A percentile compares a stretch with the other conserved stretches of the same genome.
Evolutionary conservation across 2,888 invertebrate genomes (phyloP).

Genomic region (Odontocolon sp.): DNA sequence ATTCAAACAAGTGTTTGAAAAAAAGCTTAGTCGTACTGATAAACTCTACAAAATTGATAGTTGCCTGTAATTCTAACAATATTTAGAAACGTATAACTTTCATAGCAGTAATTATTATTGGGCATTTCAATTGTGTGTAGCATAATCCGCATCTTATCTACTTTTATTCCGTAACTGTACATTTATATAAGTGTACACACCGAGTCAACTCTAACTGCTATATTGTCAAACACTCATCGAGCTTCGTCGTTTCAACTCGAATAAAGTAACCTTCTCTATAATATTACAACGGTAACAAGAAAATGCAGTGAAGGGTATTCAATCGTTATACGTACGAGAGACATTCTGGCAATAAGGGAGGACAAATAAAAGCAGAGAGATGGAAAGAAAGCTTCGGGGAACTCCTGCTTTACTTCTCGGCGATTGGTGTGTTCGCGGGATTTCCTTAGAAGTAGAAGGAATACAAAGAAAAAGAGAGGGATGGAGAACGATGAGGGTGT

Average conservation of each 20-base stretch:
- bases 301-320: conserved; percentile 18
- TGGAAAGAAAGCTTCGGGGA: conserved; percentile 54
- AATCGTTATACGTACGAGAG: conserved; percentile 41
- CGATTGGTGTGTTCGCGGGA: conserved; percentile 59
- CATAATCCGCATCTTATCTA: too few species aligned
- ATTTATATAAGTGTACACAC: not conserved
- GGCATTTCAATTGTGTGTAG: too few species aligned
- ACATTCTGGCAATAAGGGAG: conserved; percentile 49
- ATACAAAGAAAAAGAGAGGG: conserved; percentile 26
- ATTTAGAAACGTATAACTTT: too few species aligned
- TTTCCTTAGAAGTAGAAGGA: conserved; percentile 68
- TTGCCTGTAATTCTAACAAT: too few species aligned
- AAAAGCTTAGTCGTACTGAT: too few species aligned
- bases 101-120: too few species aligned
- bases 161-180: not conserved
- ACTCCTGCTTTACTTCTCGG: conserved; percentile 11
- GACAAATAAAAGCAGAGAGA: conserved; percentile 54
- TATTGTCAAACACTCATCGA: conserved; percentile 31
- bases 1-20: too few species aligned
- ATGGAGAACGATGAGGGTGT: conserved; percentile 65
- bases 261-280: not conserved
- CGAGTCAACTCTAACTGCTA: not conserved
- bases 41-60: too few species aligned
- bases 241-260: conserved; percentile 4
- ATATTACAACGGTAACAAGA: conserved; percentile 23